Evolutionary conservation across 1,140 invertebrate species (phyloP).

Genomic region (Glomeris maerens): DNA sequence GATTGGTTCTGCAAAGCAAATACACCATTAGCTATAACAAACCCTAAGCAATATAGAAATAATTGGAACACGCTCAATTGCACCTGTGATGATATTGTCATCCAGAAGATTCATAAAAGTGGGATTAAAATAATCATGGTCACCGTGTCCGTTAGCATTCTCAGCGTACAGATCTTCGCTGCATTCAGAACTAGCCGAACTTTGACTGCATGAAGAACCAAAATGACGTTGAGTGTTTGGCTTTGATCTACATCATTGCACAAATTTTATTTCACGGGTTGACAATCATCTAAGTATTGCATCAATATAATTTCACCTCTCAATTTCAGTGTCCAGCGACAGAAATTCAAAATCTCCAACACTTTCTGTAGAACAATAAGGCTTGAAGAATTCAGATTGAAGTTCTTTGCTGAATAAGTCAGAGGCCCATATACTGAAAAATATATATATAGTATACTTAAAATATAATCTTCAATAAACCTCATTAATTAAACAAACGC

Average conservation of each 20-base stretch:
- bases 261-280: background rate
- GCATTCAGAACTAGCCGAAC: background rate
- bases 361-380: no score
- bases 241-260: background rate
- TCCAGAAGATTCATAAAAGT: slow-evolving; percentile 1
- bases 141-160: background rate
- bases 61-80: background rate
- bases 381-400: no score
- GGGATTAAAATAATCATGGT: background rate
- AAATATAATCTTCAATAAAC: no score
- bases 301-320: background rate
- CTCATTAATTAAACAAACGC: no score
- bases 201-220: background rate
- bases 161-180: background rate
- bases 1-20: background rate
- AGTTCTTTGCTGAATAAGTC: no score
- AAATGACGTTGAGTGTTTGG: background rate
- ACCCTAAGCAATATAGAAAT: background rate
- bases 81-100: background rate
- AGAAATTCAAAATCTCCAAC: slow-evolving; percentile 1
- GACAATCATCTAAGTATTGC: background rate
- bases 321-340: background rate
- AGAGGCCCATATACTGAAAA: no score
- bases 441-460: no score
- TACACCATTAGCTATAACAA: background rate